Evolutionary conservation across 2,888 invertebrate species (phyloP), one percentile per base, ranked within the genome.

Genomic region (Pristionchus exspectatus): DNA sequence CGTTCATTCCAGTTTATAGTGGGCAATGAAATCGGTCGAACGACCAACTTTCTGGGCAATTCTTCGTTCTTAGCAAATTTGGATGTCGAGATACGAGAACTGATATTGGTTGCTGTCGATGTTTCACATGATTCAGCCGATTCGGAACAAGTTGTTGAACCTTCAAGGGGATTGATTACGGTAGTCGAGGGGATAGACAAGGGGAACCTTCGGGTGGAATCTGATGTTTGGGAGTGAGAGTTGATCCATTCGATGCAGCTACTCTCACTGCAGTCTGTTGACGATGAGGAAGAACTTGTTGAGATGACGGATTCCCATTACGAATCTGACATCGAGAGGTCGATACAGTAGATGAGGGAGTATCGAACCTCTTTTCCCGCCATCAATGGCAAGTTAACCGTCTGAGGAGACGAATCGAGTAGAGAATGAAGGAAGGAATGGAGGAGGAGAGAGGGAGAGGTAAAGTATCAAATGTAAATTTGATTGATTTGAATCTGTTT

Each of bases 41-140:
- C 10, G 27, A 81, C 81, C 4, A 2, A 81, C 81, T 81, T 81
- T 81, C 81, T 81, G 50, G 81, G 81, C 81, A 81, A 27, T 54
- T 81, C 81, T 54, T 81, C 81, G 50, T 44, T 81, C 50, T 24
- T 44, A 0, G 24, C 24, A 12, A 81, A 54, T 50, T 81, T 81
- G 54, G 50, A 50, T 14, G n/a, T 54, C 3, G 44, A 44, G 50
- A 54, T n/a, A 9, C 81, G 50, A 7, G 81, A 81, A n/a, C 50
- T 50, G 50, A 81, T 81, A 2, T 81, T 81, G 81, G 81, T 44
- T 54, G 81, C 81, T 0, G 81, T 81, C n/a, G 81, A 81, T 50
- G 50, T 50, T 21, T 81, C 50, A 9, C 54, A 81, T 33, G 74
- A 77, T 30, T 77, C 74, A 5, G 38, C 12, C 38, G 74, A 77